These are phyloP conservation scores for Acridotheres tristis DNA, from an alignment of 2,797 vertebrate genomes.

Conservation along the genomic window DNA sequence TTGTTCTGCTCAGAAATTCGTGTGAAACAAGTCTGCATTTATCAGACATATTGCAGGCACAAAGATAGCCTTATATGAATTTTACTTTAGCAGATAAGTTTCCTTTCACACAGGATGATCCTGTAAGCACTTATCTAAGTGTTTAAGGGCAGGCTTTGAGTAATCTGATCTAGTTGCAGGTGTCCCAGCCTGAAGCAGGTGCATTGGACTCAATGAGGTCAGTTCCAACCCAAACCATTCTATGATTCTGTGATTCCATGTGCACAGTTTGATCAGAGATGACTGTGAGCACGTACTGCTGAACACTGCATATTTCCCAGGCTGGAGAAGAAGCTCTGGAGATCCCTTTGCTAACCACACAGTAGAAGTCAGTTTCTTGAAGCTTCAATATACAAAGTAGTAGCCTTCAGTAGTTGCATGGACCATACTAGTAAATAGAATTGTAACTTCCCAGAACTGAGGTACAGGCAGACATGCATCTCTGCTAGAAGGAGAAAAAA, in stretches of 20 bases:
- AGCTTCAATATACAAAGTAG: not conserved
- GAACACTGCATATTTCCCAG: not conserved
- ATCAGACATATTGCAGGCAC: not conserved
- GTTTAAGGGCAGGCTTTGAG: not conserved
- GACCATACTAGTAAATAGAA: not conserved
- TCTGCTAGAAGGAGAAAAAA: not conserved
- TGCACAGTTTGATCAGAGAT: not conserved
- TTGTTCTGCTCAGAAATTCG: not conserved
- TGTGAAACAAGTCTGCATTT: not conserved
- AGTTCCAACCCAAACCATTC: not conserved
- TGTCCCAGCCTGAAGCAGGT: not conserved
- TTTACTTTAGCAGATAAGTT: not conserved
- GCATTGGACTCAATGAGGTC: not conserved
- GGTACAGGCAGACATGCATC: not conserved
- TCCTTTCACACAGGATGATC: not conserved
- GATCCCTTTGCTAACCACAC: not conserved
- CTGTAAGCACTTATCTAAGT: not conserved
- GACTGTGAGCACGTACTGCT: rapidly evolving
- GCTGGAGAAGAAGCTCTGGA: not conserved
- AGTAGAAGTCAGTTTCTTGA: not conserved
- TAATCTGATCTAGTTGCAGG: not conserved
- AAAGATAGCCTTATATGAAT: not conserved
- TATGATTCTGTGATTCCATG: not conserved
- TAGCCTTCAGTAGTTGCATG: not conserved
- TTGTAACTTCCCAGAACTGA: not conserved